A percentile compares a stretch with the other conserved stretches of the same genome.
phyloP scores from a whole-genome alignment of 2,797 vertebrate genomes.

The Myotis vivesi region DNA sequence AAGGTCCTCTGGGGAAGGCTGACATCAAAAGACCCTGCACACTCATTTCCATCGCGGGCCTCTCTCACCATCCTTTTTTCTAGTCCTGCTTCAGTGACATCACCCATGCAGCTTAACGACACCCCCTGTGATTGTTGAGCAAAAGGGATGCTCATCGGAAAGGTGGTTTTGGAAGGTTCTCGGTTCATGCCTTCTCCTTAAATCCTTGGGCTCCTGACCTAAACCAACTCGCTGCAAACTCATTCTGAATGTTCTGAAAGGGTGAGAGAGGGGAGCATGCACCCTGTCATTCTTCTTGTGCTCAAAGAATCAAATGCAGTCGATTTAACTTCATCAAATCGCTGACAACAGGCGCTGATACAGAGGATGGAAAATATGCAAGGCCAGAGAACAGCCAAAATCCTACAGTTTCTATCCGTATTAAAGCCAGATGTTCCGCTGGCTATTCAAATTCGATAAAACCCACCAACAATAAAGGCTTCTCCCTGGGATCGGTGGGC shows the following conservation, averaged over 20 bases:
- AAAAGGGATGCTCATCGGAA: neutral
- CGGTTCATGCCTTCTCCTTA: neutral
- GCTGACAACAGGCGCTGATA: conserved; percentile 87
- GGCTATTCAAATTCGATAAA: conserved; percentile 90
- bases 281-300: conserved; percentile 68
- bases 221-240: conserved; percentile 15
- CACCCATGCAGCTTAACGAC: neutral
- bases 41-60: conserved; percentile 40
- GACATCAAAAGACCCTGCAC: conserved; percentile 62
- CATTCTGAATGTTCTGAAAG: neutral
- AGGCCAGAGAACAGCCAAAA: conserved; percentile 87
- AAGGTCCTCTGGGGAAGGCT: conserved; percentile 63
- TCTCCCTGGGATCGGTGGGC: conserved; percentile 86
- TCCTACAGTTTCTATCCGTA: conserved; percentile 82
- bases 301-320: conserved; percentile 85
- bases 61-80: neutral
- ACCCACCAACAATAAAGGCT: conserved; percentile 85
- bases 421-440: conserved; percentile 92
- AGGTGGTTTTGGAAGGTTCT: neutral
- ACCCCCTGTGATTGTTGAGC: neutral
- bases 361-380: conserved; percentile 88
- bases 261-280: neutral
- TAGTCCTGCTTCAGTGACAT: neutral
- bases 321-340: conserved; percentile 90
- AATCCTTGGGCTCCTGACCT: neutral